Conservation (phyloP, 1,140 invertebrate genomes). For the Ceratina calcarata region DNA sequence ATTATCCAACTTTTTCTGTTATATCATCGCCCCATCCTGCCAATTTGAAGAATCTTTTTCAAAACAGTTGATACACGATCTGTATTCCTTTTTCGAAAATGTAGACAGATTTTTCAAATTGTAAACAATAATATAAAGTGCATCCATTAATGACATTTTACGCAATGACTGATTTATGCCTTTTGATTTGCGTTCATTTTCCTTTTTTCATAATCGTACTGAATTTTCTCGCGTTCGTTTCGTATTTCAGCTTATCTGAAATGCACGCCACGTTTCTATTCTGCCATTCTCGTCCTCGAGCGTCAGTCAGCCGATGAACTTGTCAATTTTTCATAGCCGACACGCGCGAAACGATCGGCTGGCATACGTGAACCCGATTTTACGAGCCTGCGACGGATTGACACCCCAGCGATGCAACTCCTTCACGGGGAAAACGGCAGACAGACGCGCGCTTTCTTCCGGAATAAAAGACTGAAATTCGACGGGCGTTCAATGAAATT, state of each 20-base stretch:
- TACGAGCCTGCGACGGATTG: slow-evolving; percentile 45
- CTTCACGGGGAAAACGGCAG: slow-evolving; percentile 44
- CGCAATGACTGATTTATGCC: no score
- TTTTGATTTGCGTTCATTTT: background rate
- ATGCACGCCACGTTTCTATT: background rate
- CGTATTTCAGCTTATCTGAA: background rate
- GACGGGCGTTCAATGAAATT: background rate
- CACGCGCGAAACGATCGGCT: slow-evolving; percentile 22
- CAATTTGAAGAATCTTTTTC: no score
- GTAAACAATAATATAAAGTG: no score
- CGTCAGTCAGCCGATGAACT: slow-evolving; percentile 32
- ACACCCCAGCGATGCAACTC: slow-evolving; percentile 37
- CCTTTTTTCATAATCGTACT: background rate
- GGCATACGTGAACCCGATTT: slow-evolving; percentile 37
- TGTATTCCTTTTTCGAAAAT: no score
- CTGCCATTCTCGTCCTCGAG: background rate
- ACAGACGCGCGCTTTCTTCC: slow-evolving; percentile 6
- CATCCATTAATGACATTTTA: background rate
- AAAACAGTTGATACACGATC: no score
- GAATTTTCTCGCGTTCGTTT: background rate
- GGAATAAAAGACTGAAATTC: background rate
- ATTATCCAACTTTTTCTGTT: no score
- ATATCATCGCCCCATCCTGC: background rate
- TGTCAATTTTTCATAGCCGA: slow-evolving; percentile 41
- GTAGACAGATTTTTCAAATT: background rate